Evolutionary conservation across 1,140 invertebrate genomes (phyloP).

Genomic region (Dendrolimus punctatus): DNA sequence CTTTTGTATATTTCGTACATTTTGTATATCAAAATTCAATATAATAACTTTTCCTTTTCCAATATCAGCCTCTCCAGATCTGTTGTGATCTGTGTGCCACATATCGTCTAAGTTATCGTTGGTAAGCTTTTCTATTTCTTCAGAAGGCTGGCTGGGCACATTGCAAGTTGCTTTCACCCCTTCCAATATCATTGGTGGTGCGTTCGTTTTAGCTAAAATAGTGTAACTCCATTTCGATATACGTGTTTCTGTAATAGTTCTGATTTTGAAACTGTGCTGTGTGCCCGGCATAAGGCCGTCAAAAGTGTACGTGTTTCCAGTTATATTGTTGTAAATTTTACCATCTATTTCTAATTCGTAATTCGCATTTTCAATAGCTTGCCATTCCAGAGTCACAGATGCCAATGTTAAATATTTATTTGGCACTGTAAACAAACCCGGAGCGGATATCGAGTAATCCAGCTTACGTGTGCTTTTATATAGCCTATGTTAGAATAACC

Average conservation of each 20-base stretch:
- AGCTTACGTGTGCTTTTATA: constrained; percentile 25
- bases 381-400: constrained; percentile 36
- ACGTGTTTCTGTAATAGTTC: constrained; percentile 23
- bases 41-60: constrained; percentile 21
- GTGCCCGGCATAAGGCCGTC: constrained; percentile 26
- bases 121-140: constrained; percentile 38
- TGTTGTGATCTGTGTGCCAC: constrained; percentile 46
- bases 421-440: constrained; percentile 19
- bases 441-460: constrained; percentile 15
- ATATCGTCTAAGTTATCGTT: constrained; percentile 24
- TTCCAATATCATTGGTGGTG: constrained; percentile 26
- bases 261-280: constrained; percentile 38
- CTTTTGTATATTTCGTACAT: constrained; percentile 34
- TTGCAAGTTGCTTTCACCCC: constrained; percentile 40
- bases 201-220: constrained; percentile 22
- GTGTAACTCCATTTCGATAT: constrained; percentile 46
- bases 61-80: constrained; percentile 17
- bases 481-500: constrained; percentile 24
- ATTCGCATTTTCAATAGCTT: constrained; percentile 14
- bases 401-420: constrained; percentile 18
- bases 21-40: constrained; percentile 38
- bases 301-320: constrained; percentile 28
- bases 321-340: constrained; percentile 35
- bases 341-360: constrained; percentile 55
- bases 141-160: constrained; percentile 35